Evolutionary conservation across 1,140 invertebrate species (phyloP).

Genomic region (Lepidostoma basale): DNA sequence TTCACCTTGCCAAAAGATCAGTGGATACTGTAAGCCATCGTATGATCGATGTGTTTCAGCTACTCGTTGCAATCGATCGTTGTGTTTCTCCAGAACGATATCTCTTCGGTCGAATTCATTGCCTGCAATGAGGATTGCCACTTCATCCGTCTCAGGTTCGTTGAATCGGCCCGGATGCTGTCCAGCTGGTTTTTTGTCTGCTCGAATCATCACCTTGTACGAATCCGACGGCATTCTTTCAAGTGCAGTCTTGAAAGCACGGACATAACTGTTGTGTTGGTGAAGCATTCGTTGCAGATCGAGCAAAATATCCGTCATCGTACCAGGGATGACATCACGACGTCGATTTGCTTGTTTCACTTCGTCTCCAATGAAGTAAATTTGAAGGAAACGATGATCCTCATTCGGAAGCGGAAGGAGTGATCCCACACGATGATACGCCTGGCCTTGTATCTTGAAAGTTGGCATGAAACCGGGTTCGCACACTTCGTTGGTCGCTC

Average conservation of each 20-base stretch:
- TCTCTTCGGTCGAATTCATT: slow-evolving; percentile 25
- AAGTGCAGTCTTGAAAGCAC: slow-evolving; percentile 31
- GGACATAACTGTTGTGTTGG: neutral
- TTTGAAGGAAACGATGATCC: slow-evolving; percentile 48
- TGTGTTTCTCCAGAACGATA: neutral
- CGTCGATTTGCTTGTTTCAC: neutral
- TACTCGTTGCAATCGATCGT: neutral
- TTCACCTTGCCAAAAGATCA: too few species aligned
- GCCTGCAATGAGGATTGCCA: slow-evolving; percentile 51
- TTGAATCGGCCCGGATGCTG: slow-evolving; percentile 55
- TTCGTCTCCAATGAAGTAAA: slow-evolving; percentile 51
- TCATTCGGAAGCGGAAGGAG: slow-evolving; percentile 35
- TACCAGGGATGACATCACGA: neutral
- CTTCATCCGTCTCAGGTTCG: slow-evolving; percentile 51
- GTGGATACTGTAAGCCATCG: too few species aligned
- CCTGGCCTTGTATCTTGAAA: slow-evolving; percentile 47
- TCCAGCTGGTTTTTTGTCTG: slow-evolving; percentile 51
- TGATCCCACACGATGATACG: slow-evolving; percentile 47
- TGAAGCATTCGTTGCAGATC: neutral
- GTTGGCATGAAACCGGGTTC: slow-evolving; percentile 39
- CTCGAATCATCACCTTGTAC: slow-evolving; percentile 50
- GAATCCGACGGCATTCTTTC: slow-evolving; percentile 44
- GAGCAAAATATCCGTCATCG: neutral
- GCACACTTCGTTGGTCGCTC: slow-evolving; percentile 34
- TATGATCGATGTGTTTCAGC: too few species aligned